Conservation (phyloP, 23 tunicate genomes). For the Diplosoma virens region DNA sequence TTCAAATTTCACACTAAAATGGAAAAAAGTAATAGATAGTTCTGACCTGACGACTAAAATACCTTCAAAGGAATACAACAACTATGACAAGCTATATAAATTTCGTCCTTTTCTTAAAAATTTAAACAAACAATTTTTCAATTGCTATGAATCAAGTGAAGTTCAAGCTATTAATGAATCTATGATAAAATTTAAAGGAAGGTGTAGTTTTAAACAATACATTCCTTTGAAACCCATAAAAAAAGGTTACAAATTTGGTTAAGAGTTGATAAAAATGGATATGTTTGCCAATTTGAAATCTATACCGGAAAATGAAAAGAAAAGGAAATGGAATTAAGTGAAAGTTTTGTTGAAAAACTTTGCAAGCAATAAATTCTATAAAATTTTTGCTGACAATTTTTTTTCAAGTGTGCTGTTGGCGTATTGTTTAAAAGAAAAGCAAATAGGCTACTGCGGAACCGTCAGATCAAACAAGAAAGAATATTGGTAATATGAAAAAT, state of each 20-base stretch:
- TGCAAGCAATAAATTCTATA: not conserved
- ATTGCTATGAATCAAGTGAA: too few species aligned
- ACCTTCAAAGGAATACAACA: too few species aligned
- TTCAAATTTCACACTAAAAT: too few species aligned
- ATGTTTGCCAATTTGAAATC: not conserved
- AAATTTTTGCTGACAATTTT: constrained; percentile 23
- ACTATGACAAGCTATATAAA: too few species aligned
- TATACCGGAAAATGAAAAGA: constrained; percentile 4
- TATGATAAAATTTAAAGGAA: constrained; percentile 15
- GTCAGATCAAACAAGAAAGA: constrained; percentile 1
- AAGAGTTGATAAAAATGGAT: not conserved
- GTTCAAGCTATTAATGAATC: too few species aligned
- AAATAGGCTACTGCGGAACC: constrained; percentile 13
- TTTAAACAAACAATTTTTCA: too few species aligned
- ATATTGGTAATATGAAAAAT: constrained; percentile 6
- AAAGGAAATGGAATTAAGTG: not conserved
- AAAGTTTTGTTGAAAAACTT: constrained; percentile 2
- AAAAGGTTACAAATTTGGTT: constrained; percentile 15
- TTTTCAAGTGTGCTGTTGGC: constrained; percentile 6
- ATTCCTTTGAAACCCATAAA: constrained; percentile 8
- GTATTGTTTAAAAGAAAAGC: not conserved
- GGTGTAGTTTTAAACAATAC: constrained; percentile 10
- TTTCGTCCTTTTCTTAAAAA: too few species aligned
- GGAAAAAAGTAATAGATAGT: too few species aligned
- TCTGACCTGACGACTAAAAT: too few species aligned